Evolutionary conservation across 1,140 invertebrate species (phyloP), one percentile per base, ranked within the genome.

Genomic region (Musca domestica): DNA sequence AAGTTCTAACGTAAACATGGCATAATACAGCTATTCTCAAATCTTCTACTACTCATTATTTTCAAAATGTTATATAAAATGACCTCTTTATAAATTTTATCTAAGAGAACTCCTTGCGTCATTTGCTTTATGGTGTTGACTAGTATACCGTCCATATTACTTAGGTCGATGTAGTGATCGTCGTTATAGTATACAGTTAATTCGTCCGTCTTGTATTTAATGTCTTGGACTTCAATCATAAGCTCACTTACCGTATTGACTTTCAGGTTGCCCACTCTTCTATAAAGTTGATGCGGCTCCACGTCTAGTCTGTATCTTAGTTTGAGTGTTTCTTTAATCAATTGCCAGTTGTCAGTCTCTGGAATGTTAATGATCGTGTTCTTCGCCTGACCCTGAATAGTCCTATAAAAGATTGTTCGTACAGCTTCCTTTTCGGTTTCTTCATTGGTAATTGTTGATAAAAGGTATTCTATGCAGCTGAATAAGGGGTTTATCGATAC

Each of bases 81-180:
- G 0, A 22, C 12, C 30, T 68, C 67, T 1, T 68, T 58, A 30
- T 68, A 68, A 25, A 68, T 68, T 47, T 64, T 68, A 20, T 68
- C 56, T 34, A 64, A 22, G 25, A 68, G 47, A 52, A 49, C 51
- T 7, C 67, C 56, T 51, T 68, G 67, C n/a, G 54, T 68, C 17
- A 68, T 68, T 68, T 68, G n/a, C n/a, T n/a, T n/a, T n/a, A n/a
- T n/a, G n/a, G n/a, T n/a, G n/a, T n/a, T n/a, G n/a, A n/a, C n/a
- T 19, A 54, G 47, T 30, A 67, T 34, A 17, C 25, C 41, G 20
- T 67, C 52, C 19, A 67, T 27, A 41, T 67, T 67, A 17, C 20
- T 52, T 22, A 52, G 23, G 51, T 52, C 51, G 9, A 52, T 22
- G 0, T 22, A 4, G 2, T 20, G 19, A 54, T 67, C 65, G 3